These are phyloP conservation scores for Sesamia inferens DNA, from an alignment of 2,888 invertebrate species.

Conservation along the genomic window DNA sequence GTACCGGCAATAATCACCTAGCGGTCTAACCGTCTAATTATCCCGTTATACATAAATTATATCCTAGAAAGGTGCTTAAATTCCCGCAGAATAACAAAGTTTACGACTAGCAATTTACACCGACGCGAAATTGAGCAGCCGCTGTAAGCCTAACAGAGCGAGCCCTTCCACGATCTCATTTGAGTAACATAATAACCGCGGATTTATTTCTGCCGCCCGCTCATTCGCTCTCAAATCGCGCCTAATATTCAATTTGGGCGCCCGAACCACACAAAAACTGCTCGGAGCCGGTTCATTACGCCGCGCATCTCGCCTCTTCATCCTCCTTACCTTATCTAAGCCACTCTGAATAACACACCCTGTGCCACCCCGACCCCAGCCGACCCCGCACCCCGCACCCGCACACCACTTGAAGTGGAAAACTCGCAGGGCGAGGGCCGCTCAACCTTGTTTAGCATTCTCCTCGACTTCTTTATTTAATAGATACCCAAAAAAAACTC, in stretches of 20 bases:
- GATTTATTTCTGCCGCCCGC: slow-evolving; percentile 88
- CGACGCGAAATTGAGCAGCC: slow-evolving; percentile 85
- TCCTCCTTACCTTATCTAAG: slow-evolving; percentile 90
- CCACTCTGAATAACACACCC: slow-evolving; percentile 87
- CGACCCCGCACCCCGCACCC: slow-evolving; percentile 71
- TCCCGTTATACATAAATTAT: slow-evolving; percentile 67
- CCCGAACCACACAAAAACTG: slow-evolving; percentile 89
- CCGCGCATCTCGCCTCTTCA: slow-evolving; percentile 89
- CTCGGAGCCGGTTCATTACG: slow-evolving; percentile 89
- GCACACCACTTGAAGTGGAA: slow-evolving; percentile 88
- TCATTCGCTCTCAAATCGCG: slow-evolving; percentile 89
- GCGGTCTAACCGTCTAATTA: slow-evolving; percentile 52
- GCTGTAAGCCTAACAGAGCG: slow-evolving; percentile 81
- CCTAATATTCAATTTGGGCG: slow-evolving; percentile 90
- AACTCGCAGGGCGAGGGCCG: slow-evolving; percentile 89
- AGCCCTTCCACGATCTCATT: slow-evolving; percentile 87
- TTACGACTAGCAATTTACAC: slow-evolving; percentile 85
- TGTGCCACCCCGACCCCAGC: slow-evolving; percentile 66
- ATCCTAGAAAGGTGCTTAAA: slow-evolving; percentile 76
- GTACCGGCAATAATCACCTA: slow-evolving; percentile 50
- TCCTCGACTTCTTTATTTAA: slow-evolving; percentile 90
- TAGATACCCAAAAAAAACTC: slow-evolving; percentile 86
- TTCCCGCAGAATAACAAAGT: slow-evolving; percentile 80
- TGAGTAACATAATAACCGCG: slow-evolving; percentile 89
- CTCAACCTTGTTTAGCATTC: slow-evolving; percentile 90